Evolutionary conservation across 2,888 invertebrate species (phyloP).

Genomic region (Rhagonycha lutea): DNA sequence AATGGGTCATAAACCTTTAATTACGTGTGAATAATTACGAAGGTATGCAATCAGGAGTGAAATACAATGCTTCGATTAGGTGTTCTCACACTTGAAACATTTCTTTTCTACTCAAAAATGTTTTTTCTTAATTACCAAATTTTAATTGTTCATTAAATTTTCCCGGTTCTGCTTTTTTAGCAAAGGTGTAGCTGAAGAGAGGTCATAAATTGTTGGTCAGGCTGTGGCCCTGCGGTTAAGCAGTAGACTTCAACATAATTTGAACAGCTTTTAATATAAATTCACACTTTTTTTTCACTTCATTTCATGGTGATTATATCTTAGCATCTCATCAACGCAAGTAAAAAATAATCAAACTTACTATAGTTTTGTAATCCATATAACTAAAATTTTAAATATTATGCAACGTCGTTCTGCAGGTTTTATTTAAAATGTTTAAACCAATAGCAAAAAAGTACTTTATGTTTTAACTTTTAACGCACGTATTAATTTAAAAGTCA

Average conservation of each 20-base stretch:
- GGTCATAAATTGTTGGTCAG: no score
- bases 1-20: conserved; percentile 5
- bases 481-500: background rate
- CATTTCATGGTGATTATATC: no score
- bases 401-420: background rate
- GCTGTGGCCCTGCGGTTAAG: no score
- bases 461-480: background rate
- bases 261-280: no score
- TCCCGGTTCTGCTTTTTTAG: background rate
- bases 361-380: background rate
- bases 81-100: background rate
- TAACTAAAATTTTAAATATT: background rate
- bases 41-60: background rate
- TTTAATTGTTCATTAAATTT: background rate
- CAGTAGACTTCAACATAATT: no score
- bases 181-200: no score
- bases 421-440: background rate
- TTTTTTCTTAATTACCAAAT: background rate
- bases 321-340: background rate
- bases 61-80: background rate
- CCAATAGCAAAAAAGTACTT: background rate
- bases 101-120: background rate
- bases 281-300: no score
- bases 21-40: background rate
- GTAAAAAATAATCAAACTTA: no score